Percentiles rank a stretch among this genome's conserved stretches.
These are phyloP conservation scores for Cryptotermes secundus DNA, from an alignment of 1,140 invertebrate species.

Conservation along the genomic window DNA sequence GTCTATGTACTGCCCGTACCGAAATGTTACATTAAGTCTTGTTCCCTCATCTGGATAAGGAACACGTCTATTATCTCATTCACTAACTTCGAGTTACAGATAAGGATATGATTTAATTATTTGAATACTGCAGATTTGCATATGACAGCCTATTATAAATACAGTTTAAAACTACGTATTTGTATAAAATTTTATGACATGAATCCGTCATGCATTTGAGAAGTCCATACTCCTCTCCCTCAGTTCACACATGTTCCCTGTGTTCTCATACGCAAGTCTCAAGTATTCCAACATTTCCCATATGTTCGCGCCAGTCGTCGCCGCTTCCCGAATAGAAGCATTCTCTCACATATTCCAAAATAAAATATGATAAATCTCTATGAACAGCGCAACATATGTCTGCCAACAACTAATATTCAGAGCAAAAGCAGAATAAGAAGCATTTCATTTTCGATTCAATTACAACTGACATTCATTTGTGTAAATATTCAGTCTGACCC, in stretches of 20 bases:
- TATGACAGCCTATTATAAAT: background rate
- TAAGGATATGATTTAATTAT: background rate
- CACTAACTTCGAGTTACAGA: background rate
- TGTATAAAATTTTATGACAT: background rate
- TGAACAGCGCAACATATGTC: background rate
- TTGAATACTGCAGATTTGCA: no score
- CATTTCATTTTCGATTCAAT: background rate
- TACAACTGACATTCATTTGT: no score
- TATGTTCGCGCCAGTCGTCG: background rate
- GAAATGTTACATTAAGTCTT: background rate
- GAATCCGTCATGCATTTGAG: background rate
- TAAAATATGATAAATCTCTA: conserved; percentile 18
- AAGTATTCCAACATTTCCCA: conserved; percentile 3
- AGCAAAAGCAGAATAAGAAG: background rate
- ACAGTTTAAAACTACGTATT: background rate
- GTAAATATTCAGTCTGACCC: no score
- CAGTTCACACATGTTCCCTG: background rate
- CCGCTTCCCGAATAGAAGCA: background rate
- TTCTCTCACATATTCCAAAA: conserved; percentile 19
- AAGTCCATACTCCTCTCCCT: background rate
- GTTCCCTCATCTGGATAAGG: background rate
- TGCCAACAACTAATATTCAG: background rate
- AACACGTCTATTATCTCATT: background rate
- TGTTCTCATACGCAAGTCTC: conserved; percentile 4
- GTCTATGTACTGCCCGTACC: background rate